Evolutionary conservation across 2,797 vertebrate genomes (phyloP).

Genomic region (Sebastes hubbsi): DNA sequence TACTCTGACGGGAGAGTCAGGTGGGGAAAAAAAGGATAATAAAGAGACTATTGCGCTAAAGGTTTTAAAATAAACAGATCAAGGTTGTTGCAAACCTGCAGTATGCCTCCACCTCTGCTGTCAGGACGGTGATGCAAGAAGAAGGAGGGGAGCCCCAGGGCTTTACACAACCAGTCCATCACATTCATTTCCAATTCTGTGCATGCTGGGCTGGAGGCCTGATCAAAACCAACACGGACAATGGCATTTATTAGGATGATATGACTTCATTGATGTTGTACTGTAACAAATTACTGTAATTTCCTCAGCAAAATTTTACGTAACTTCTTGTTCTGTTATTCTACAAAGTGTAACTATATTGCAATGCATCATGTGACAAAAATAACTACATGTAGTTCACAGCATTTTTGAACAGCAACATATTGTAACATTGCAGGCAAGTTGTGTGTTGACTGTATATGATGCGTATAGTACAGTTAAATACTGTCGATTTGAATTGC

Average conservation of each 20-base stretch:
- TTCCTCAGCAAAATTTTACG: not conserved
- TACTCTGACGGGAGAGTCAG: constrained; percentile 81
- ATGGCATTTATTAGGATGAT: not conserved
- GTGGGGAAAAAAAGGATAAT: not conserved
- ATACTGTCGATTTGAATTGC: too few relatives aligned
- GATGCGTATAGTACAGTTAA: too few relatives aligned
- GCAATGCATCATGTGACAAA: not conserved
- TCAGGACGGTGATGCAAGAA: constrained; percentile 91
- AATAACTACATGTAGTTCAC: too few relatives aligned
- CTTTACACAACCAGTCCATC: constrained; percentile 97
- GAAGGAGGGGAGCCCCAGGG: constrained; percentile 91
- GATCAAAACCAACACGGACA: constrained; percentile 1
- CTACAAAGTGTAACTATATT: not conserved
- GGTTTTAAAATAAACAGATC: not conserved
- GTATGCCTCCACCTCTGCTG: constrained; percentile 91
- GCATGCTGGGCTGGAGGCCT: constrained; percentile 95
- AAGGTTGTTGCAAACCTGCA: constrained; percentile 84
- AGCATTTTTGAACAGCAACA: too few relatives aligned
- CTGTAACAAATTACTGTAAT: not conserved
- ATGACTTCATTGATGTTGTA: not conserved
- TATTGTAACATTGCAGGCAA: too few relatives aligned
- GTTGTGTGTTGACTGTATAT: too few relatives aligned
- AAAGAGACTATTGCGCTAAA: not conserved
- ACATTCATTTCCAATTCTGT: constrained; percentile 96
- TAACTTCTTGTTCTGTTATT: not conserved